A percentile compares a stretch with the other conserved stretches of the same genome.
Conservation (phyloP, 2,113 vertebrate genomes). For the Festucalex cinctus region DNA sequence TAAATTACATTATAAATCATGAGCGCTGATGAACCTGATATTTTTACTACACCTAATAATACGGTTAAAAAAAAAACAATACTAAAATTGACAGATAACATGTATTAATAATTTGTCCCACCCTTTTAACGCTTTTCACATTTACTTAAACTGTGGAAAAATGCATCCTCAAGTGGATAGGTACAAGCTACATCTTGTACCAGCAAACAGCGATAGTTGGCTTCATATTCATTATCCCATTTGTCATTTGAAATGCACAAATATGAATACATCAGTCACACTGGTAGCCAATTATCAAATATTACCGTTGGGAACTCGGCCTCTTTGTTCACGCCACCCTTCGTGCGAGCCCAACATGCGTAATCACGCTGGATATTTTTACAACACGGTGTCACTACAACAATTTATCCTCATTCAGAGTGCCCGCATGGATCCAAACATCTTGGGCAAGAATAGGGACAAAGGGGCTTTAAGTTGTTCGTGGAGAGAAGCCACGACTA, state of each 20-base stretch:
- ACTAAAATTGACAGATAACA: too few species aligned
- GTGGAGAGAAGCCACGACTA: slow-evolving; percentile 73
- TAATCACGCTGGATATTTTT: slow-evolving; percentile 77
- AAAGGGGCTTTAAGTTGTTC: slow-evolving; percentile 73
- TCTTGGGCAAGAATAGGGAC: slow-evolving; percentile 70
- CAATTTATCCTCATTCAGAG: slow-evolving; percentile 69
- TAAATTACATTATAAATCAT: too few species aligned
- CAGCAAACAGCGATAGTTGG: background rate
- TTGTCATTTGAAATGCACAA: background rate
- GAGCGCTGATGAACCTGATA: too few species aligned
- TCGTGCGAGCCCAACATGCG: slow-evolving; percentile 64
- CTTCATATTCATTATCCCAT: background rate
- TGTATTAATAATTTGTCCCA: too few species aligned
- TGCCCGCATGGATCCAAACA: slow-evolving; percentile 75
- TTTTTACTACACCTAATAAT: too few species aligned
- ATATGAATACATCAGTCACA: background rate
- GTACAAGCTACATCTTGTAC: background rate
- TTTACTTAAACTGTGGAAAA: too few species aligned
- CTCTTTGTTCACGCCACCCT: slow-evolving; percentile 46
- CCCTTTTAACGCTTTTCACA: too few species aligned
- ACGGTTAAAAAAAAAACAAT: too few species aligned
- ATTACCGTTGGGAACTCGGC: background rate
- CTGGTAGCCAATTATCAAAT: background rate
- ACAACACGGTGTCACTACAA: slow-evolving; percentile 73
- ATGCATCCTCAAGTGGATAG: too few species aligned